Percentiles rank a stretch among this genome's conserved stretches.
Conservation (phyloP, 2,797 vertebrate genomes). For the Sitta carolinensis region DNA sequence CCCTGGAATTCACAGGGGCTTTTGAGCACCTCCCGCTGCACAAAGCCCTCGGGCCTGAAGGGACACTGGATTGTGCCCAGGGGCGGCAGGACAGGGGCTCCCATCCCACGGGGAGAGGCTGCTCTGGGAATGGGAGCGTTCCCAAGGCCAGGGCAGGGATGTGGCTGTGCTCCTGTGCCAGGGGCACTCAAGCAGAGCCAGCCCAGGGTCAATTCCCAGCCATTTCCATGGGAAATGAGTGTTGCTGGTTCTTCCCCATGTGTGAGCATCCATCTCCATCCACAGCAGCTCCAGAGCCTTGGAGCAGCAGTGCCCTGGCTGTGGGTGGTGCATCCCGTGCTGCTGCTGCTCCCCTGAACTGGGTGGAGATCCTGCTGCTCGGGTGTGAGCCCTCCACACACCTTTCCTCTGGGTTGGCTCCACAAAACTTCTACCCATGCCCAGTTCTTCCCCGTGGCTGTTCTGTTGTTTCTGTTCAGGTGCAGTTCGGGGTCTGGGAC, state of each 20-base stretch:
- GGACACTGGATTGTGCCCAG: fast-evolving
- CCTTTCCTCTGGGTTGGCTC: not conserved
- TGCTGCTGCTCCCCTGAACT: not conserved
- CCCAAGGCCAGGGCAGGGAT: not conserved
- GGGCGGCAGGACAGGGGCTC: not conserved
- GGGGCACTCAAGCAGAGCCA: not conserved
- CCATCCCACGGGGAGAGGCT: not conserved
- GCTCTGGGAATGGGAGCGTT: not conserved
- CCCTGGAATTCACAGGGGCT: too few relatives aligned
- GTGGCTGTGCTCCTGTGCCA: not conserved
- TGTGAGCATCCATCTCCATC: not conserved
- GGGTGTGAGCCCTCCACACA: not conserved
- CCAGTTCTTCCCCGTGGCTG: fast-evolving
- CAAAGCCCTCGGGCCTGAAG: not conserved
- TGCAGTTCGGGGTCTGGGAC: not conserved
- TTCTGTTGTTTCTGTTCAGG: not conserved
- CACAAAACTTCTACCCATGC: not conserved
- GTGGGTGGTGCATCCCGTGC: too few relatives aligned
- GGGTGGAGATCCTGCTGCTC: fast-evolving
- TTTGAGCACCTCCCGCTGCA: not conserved
- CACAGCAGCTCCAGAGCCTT: not conserved
- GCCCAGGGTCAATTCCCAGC: not conserved
- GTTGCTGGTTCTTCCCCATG: fast-evolving
- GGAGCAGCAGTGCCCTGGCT: not conserved
- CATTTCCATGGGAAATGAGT: not conserved